These are phyloP conservation scores for Silvanus unidentatus DNA, from an alignment of 2,888 invertebrate species.

Conservation along the genomic window DNA sequence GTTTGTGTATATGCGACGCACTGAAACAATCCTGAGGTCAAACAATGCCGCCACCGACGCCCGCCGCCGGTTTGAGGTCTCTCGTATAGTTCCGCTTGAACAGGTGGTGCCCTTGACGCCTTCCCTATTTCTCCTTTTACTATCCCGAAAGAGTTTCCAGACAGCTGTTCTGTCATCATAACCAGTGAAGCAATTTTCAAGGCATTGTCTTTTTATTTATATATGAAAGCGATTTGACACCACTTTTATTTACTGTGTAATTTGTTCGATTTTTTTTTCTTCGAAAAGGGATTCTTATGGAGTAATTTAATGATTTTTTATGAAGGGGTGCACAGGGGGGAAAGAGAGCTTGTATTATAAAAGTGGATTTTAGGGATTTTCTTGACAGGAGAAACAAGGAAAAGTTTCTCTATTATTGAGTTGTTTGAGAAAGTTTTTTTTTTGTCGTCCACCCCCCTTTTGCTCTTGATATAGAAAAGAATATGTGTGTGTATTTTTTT, in stretches of 20 bases:
- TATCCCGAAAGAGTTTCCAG: conserved; percentile 24
- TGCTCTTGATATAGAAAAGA: too few relatives aligned
- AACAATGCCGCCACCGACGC: conserved; percentile 9
- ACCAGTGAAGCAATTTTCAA: conserved; percentile 11
- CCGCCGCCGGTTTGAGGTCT: conserved; percentile 17
- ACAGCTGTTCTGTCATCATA: conserved; percentile 33
- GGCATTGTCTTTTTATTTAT: conserved; percentile 9
- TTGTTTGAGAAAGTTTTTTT: too few relatives aligned
- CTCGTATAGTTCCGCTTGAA: conserved; percentile 34
- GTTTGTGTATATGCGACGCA: conserved; percentile 18
- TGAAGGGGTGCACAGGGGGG: too few relatives aligned
- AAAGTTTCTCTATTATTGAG: too few relatives aligned
- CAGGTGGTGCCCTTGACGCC: conserved; percentile 40
- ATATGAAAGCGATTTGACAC: neutral
- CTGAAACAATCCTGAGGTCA: conserved; percentile 30
- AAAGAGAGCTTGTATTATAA: too few relatives aligned
- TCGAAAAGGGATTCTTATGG: too few relatives aligned
- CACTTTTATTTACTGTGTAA: neutral
- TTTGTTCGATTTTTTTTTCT: neutral
- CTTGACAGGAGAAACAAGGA: too few relatives aligned
- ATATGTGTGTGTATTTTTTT: too few relatives aligned
- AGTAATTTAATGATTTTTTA: too few relatives aligned
- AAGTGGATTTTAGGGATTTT: too few relatives aligned
- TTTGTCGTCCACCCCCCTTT: too few relatives aligned
- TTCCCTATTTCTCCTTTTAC: conserved; percentile 6